Base-by-base conservation (phyloP, 2,113 vertebrate species). In the Alectura lathami region DNA sequence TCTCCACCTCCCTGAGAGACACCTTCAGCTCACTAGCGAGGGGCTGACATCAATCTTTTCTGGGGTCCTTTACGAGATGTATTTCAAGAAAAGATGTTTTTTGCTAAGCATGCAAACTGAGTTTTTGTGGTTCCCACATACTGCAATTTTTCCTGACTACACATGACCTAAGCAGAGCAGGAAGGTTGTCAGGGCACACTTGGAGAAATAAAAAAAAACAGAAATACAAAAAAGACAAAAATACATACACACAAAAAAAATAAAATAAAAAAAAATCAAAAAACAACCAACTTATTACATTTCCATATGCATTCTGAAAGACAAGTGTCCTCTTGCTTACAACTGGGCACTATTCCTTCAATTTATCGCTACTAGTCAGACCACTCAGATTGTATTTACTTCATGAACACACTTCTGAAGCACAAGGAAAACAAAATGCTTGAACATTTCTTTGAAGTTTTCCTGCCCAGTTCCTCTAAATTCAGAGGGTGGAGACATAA, bases 401-500 rank as follows among this genome's bases (percentile, higher is more conserved):
- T 93, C 85, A 89, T 1, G 20, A 89, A 90, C 18, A 1, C 24
- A 34, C 23, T 87, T 72, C 79, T 64, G 64, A 93, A 86, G 91
- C 29, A 23, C 13, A 80, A 93, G 72, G 69, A 93, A 87, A 91
- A 40, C 86, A 92, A 90, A 91, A 94, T 45, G 77, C 83, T 92
- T 86, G 40, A 88, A 91, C 56, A 13, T 66, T 84, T 86, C 95
- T 97, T 96, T 96, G 96, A 96, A 96, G 95, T 96, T 92, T 90
- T 86, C 86, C 92, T 91, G 83, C 73, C 48, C 2, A 1, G 34
- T 88, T 90, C 76, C 73, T 90, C 95, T 95, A 94, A 97, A 96
- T 97, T 96, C 93, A 86, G 86, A 93, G 90, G 92, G 94, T 94
- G 94, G 91, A 95, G 94, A 96, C 85, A 88, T 90, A 95, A 81